Conservation (phyloP, 2,113 vertebrate species). For the Phyllostomus hastatus region DNA sequence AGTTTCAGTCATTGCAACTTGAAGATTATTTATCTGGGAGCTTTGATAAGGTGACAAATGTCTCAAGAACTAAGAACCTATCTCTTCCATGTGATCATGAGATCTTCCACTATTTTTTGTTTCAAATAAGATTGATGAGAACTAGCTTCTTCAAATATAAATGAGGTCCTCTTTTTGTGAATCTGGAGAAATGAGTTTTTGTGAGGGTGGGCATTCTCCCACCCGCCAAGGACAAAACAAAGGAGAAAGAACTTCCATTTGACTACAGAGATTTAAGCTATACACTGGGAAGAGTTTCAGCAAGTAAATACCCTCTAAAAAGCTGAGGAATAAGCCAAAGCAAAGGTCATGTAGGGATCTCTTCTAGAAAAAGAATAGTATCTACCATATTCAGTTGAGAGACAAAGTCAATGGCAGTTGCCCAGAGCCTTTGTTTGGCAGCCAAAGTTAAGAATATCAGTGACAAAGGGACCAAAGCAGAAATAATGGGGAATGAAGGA, state of each 20-base stretch:
- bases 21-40: slow-evolving; percentile 11
- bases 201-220: background rate
- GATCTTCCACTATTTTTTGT: background rate
- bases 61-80: slow-evolving; percentile 8
- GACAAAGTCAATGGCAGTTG: background rate
- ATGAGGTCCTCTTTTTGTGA: background rate
- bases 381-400: background rate
- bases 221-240: background rate
- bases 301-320: background rate
- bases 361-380: background rate
- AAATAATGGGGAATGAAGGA: background rate
- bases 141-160: slow-evolving; percentile 1
- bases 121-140: slow-evolving; percentile 41
- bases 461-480: background rate
- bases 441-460: background rate
- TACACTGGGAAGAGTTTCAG: background rate
- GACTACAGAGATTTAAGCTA: background rate
- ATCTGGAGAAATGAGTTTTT: background rate
- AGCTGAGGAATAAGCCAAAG: background rate
- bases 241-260: background rate
- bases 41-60: slow-evolving; percentile 33
- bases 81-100: background rate
- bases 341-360: background rate
- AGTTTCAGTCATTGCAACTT: background rate
- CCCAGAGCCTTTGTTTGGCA: background rate